Conservation (phyloP, 1,140 invertebrate genomes). For the Megalopta genalis region DNA sequence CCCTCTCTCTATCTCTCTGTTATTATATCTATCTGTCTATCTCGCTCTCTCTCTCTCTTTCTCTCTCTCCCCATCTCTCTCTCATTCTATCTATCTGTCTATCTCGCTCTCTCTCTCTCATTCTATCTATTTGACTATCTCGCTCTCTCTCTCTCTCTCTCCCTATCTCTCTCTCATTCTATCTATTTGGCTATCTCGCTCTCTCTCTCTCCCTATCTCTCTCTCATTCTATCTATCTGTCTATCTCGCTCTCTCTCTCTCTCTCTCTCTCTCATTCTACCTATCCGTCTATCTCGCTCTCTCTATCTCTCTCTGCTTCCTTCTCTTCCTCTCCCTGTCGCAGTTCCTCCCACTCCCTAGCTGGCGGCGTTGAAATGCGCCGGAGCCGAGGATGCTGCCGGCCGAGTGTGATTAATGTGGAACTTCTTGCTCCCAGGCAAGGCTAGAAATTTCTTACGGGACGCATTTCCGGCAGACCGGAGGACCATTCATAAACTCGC, state of each 20-base stretch:
- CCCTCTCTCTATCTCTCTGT: too few species aligned
- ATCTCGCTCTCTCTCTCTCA: neutral
- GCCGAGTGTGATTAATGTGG: slow-evolving; percentile 50
- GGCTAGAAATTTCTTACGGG: slow-evolving; percentile 48
- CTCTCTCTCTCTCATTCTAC: neutral
- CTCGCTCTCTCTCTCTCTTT: neutral
- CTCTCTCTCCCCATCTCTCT: neutral
- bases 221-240: too few species aligned
- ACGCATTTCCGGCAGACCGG: slow-evolving; percentile 34
- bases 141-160: neutral
- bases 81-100: too few species aligned
- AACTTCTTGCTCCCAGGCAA: slow-evolving; percentile 48
- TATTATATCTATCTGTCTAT: too few species aligned
- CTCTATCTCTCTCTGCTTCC: neutral
- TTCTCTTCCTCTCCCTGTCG: neutral
- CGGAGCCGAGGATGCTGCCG: slow-evolving; percentile 5
- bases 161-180: neutral
- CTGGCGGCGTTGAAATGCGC: slow-evolving; percentile 14
- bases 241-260: neutral
- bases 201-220: neutral
- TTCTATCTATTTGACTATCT: too few species aligned
- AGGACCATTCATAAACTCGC: slow-evolving; percentile 40
- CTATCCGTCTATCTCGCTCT: too few species aligned
- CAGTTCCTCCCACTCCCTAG: neutral
- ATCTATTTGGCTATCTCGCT: too few species aligned